Percentiles rank a stretch among this genome's conserved stretches.
These are phyloP conservation scores for Papilio gigon DNA, from an alignment of 2,888 invertebrate genomes.

Conservation along the genomic window DNA sequence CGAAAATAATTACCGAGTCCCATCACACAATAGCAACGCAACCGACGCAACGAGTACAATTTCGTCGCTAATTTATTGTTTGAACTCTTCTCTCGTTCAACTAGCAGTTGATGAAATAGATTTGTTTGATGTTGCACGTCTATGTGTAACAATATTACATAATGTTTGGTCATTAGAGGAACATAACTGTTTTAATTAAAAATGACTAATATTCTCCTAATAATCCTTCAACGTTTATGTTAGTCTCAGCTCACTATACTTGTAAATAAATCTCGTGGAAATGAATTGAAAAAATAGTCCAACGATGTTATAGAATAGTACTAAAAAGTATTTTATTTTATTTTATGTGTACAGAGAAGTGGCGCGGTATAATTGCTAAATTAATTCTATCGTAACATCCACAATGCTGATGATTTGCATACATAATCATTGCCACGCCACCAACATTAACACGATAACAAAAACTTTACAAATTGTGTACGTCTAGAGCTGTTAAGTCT, in stretches of 20 bases:
- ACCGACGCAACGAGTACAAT: constrained; percentile 34
- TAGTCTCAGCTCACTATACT: too few relatives aligned
- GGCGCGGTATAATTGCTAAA: constrained; percentile 10
- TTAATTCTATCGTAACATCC: constrained; percentile 29
- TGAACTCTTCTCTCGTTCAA: constrained; percentile 18
- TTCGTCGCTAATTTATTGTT: constrained; percentile 39
- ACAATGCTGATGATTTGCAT: constrained; percentile 35
- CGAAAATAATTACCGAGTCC: constrained; percentile 46
- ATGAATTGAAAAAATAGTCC: too few relatives aligned
- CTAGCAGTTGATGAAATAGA: constrained; percentile 34
- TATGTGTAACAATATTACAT: constrained; percentile 28
- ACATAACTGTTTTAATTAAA: background rate
- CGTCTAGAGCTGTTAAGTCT: background rate
- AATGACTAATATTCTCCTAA: too few relatives aligned
- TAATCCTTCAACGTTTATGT: too few relatives aligned
- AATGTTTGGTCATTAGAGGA: constrained; percentile 8
- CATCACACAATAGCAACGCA: constrained; percentile 44
- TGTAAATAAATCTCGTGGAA: too few relatives aligned
- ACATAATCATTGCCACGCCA: constrained; percentile 1
- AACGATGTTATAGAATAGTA: background rate
- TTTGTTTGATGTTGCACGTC: constrained; percentile 22
- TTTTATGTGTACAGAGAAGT: background rate
- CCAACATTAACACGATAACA: background rate
- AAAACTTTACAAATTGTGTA: background rate
- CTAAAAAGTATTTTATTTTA: background rate